phyloP scores from a whole-genome alignment of 2,888 invertebrate genomes.

The Orchestes rusci region DNA sequence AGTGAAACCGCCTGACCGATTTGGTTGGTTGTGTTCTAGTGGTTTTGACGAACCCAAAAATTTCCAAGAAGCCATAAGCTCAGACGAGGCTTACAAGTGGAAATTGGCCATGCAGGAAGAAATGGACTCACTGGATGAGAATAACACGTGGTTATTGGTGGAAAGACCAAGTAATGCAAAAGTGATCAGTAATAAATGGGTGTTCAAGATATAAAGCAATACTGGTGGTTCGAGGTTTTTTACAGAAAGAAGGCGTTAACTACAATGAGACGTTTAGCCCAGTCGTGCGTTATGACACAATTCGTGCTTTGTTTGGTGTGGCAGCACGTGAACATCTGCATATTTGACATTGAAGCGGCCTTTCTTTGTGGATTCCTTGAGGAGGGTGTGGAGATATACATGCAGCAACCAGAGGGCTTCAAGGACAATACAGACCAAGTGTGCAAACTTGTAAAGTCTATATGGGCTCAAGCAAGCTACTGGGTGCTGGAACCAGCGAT shows the following conservation, averaged over 20 bases:
- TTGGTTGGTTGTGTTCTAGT: neutral
- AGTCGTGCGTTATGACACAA: no score
- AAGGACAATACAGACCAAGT: no score
- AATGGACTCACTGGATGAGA: neutral
- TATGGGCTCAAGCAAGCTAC: neutral
- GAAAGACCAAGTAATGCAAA: neutral
- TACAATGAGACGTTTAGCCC: no score
- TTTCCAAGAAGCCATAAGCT: neutral
- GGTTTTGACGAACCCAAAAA: neutral
- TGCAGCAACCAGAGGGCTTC: no score
- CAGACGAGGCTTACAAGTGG: neutral
- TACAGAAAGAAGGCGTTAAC: no score
- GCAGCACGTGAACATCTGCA: no score
- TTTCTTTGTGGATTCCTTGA: no score
- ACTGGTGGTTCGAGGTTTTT: no score
- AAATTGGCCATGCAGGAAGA: neutral
- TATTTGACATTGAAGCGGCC: no score
- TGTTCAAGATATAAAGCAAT: neutral
- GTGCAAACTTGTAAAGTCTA: no score
- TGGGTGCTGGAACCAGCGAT: neutral
- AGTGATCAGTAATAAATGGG: neutral
- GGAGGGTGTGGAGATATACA: no score
- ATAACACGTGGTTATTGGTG: neutral
- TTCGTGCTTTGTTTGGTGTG: no score
- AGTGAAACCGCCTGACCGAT: slow-evolving; percentile 1